Conservation (phyloP, 1,140 invertebrate species). For the Aphis craccivora region DNA sequence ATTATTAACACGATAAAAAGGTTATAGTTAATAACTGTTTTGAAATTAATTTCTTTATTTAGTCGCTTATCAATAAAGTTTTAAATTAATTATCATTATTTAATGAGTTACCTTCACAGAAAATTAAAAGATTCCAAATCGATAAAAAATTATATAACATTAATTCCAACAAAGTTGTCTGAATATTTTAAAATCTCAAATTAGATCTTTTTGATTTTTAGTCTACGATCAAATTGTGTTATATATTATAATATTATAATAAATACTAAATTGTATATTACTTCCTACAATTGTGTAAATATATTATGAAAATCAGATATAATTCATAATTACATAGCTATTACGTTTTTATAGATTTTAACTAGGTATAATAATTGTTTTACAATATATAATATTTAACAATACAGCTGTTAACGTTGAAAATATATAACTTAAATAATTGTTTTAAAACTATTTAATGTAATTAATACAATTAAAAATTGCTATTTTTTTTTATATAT, state of each 20-base stretch:
- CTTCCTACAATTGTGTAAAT: not conserved
- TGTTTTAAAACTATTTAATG: not conserved
- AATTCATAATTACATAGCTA: not conserved
- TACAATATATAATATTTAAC: no score
- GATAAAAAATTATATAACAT: not conserved
- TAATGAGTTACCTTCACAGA: not conserved
- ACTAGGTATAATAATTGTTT: no score
- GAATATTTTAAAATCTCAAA: not conserved
- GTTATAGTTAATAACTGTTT: not conserved
- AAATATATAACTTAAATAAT: not conserved
- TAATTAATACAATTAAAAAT: not conserved
- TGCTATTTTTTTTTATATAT: not conserved
- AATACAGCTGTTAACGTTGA: no score
- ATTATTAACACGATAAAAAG: not conserved
- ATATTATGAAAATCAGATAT: not conserved
- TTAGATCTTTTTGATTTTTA: not conserved
- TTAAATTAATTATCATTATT: not conserved
- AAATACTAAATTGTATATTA: not conserved
- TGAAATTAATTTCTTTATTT: not conserved
- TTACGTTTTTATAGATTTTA: conserved; percentile 5
- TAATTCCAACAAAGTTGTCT: not conserved
- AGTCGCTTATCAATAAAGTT: not conserved
- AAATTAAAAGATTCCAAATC: not conserved
- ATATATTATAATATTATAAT: not conserved
- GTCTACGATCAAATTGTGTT: not conserved